These are phyloP conservation scores for Harpagifer antarcticus DNA, from an alignment of 2,797 vertebrate genomes.

Conservation along the genomic window DNA sequence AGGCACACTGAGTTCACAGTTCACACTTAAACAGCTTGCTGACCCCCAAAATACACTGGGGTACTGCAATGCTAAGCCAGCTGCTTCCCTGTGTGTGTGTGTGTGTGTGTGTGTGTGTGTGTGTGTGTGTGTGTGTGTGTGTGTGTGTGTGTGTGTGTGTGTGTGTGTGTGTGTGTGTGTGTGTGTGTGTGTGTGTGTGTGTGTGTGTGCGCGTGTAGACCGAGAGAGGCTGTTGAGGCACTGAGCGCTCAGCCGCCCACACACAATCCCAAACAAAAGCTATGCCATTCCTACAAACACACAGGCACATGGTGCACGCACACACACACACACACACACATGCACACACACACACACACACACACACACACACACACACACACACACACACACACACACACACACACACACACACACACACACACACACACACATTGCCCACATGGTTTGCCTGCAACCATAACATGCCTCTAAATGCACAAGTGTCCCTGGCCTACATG, in stretches of 20 bases:
- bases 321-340: not conserved
- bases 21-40: slow-evolving; percentile 64
- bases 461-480: slow-evolving; percentile 55
- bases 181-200: slow-evolving; percentile 6
- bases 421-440: slow-evolving; percentile 26
- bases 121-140: slow-evolving; percentile 24
- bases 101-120: too few species aligned
- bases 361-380: slow-evolving; percentile 39
- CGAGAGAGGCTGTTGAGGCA: slow-evolving; percentile 50
- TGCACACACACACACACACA: slow-evolving; percentile 4
- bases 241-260: slow-evolving; percentile 68
- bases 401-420: not conserved
- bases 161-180: slow-evolving; percentile 15
- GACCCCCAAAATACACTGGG: slow-evolving; percentile 67
- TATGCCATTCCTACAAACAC: slow-evolving; percentile 60
- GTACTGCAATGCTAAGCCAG: slow-evolving; percentile 56
- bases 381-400: too few species aligned
- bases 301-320: slow-evolving; percentile 17
- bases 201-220: not conserved
- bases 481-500: slow-evolving; percentile 47
- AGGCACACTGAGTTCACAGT: slow-evolving; percentile 56
- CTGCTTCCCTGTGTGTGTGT: slow-evolving; percentile 55
- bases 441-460: slow-evolving; percentile 68
- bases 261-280: slow-evolving; percentile 60
- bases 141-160: slow-evolving; percentile 1